Conservation (phyloP, 2,113 vertebrate genomes). For the Camelus dromedarius region DNA sequence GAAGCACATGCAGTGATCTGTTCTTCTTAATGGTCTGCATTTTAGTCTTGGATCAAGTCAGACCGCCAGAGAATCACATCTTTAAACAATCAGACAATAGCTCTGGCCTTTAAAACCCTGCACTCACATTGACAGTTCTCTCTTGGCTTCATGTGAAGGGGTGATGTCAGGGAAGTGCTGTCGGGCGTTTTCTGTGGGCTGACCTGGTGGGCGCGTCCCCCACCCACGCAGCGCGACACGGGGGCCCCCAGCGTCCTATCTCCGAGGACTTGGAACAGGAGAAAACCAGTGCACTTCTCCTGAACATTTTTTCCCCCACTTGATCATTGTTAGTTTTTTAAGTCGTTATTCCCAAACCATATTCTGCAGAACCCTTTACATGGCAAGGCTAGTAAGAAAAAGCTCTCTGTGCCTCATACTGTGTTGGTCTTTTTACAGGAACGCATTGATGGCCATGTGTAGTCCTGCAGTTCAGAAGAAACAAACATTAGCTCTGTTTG, state of each 20-base stretch:
- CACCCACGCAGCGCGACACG: accelerated
- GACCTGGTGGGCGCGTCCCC: accelerated
- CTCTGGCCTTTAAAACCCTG: neutral
- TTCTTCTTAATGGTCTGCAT: neutral
- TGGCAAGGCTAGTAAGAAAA: neutral
- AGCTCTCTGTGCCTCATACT: neutral
- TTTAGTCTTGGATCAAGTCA: neutral
- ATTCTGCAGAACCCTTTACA: neutral
- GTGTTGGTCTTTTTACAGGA: too few relatives aligned
- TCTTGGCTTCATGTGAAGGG: neutral
- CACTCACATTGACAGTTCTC: neutral
- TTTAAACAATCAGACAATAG: neutral
- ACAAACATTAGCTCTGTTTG: neutral
- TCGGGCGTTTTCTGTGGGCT: accelerated
- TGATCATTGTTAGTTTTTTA: neutral
- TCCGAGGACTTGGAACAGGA: neutral
- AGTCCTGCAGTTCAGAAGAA: neutral
- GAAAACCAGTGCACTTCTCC: neutral
- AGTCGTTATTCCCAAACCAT: neutral
- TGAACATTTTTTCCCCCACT: neutral
- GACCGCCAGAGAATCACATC: neutral
- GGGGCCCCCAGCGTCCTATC: accelerated
- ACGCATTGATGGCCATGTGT: accelerated
- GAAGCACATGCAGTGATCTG: neutral
- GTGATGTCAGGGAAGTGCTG: neutral